phyloP scores from a whole-genome alignment of 2,113 vertebrate genomes.

The Myrmecophaga tridactyla region DNA sequence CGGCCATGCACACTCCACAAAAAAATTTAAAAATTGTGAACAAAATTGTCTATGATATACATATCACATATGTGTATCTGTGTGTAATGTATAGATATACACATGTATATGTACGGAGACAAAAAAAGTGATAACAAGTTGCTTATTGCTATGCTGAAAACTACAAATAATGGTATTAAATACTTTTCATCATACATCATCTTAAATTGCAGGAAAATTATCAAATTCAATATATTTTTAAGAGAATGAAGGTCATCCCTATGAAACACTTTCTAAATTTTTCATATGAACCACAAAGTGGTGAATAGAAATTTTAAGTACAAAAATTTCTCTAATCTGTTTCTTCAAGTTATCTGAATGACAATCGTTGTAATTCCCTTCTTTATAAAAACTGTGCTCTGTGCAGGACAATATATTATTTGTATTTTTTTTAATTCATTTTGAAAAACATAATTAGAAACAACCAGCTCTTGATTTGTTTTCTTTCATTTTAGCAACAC shows the following conservation, averaged over 20 bases:
- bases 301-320: neutral
- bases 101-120: no score
- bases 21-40: no score
- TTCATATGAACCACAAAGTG: neutral
- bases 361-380: neutral
- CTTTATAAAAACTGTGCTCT: neutral
- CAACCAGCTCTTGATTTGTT: neutral
- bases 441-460: neutral
- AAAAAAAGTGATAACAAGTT: no score
- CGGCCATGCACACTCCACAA: no score
- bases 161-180: neutral
- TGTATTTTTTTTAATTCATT: neutral
- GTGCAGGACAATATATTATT: neutral
- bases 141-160: neutral
- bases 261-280: neutral
- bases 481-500: neutral
- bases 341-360: neutral
- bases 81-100: no score
- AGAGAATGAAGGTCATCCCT: neutral
- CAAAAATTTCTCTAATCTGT: neutral
- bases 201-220: conserved; percentile 32
- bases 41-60: no score
- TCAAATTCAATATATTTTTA: neutral
- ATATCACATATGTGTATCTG: no score
- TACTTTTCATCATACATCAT: neutral